A percentile compares a stretch with the other conserved stretches of the same genome.
These are phyloP conservation scores for Rallus crepitans DNA, from an alignment of 2,797 vertebrate genomes.

Conservation along the genomic window DNA sequence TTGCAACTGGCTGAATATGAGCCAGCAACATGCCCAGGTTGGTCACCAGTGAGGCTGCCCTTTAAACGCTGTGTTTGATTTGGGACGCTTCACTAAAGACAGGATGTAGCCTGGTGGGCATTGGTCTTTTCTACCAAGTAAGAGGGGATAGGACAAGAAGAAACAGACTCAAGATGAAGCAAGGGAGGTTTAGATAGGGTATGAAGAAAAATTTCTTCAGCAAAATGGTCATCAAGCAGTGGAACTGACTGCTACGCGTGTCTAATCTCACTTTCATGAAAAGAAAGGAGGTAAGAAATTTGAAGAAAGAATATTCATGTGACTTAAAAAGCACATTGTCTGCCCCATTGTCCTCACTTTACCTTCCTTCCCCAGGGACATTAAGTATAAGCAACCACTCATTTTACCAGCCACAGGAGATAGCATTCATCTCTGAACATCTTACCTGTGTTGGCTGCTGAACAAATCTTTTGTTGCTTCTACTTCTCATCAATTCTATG, in stretches of 20 bases:
- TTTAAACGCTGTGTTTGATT: not conserved
- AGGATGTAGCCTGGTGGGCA: not conserved
- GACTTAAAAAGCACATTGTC: not conserved
- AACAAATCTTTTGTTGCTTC: not conserved
- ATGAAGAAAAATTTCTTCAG: not conserved
- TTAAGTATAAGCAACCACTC: not conserved
- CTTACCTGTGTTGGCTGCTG: not conserved
- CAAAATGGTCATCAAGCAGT: not conserved
- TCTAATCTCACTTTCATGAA: not conserved
- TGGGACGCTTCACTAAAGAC: not conserved
- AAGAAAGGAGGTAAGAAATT: not conserved
- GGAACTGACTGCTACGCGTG: not conserved
- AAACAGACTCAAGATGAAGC: not conserved
- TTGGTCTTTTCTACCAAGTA: not conserved
- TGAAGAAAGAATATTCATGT: not conserved
- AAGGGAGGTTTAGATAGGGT: not conserved
- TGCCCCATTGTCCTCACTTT: not conserved
- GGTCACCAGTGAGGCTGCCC: no score
- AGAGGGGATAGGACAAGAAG: not conserved
- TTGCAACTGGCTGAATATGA: rapidly evolving
- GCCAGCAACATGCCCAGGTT: not conserved
- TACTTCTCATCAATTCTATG: not conserved
- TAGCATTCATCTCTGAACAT: not conserved
- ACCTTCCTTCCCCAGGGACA: not conserved
- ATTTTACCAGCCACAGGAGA: not conserved